Percentiles rank a stretch among this genome's conserved stretches.
Evolutionary conservation across 2,888 invertebrate genomes (phyloP).

Genomic region (Drosophila picticornis): DNA sequence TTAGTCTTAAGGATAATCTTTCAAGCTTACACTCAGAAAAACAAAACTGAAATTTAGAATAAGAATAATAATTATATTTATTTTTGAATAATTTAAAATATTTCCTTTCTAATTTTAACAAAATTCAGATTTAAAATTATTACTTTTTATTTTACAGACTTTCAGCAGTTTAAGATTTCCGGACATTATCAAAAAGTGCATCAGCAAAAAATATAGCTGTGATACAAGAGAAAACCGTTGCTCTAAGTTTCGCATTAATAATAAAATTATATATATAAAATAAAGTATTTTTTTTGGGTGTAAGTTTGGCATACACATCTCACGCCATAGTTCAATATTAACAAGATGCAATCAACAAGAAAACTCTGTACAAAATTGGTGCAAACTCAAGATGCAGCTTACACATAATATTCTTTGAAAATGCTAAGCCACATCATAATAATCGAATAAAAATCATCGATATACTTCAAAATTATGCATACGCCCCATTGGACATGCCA

Average conservation of each 20-base stretch:
- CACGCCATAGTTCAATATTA: not conserved
- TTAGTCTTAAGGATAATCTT: not conserved
- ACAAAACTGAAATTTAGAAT: not conserved
- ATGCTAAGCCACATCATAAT: not conserved
- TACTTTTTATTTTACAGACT: not conserved
- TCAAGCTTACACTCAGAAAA: not conserved
- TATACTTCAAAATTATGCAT: conserved; percentile 20
- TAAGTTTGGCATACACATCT: not conserved
- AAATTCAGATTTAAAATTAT: not conserved
- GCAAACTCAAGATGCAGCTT: not conserved
- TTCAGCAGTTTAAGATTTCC: not conserved
- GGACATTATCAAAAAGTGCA: not conserved
- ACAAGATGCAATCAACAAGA: not conserved
- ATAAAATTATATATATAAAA: not conserved
- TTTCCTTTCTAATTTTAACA: not conserved
- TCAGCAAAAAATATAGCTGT: not conserved
- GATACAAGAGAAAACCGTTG: not conserved
- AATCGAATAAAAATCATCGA: not conserved
- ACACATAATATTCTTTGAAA: not conserved
- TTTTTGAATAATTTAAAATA: not conserved
- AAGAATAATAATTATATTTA: not conserved
- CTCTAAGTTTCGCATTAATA: not conserved
- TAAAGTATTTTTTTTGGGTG: not conserved
- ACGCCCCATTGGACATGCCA: conserved; percentile 31
- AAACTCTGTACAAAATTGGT: not conserved